Evolutionary conservation across 2,113 vertebrate species (phyloP), one percentile per base, ranked within the genome.

Genomic region (Dipodomys stephensi): DNA sequence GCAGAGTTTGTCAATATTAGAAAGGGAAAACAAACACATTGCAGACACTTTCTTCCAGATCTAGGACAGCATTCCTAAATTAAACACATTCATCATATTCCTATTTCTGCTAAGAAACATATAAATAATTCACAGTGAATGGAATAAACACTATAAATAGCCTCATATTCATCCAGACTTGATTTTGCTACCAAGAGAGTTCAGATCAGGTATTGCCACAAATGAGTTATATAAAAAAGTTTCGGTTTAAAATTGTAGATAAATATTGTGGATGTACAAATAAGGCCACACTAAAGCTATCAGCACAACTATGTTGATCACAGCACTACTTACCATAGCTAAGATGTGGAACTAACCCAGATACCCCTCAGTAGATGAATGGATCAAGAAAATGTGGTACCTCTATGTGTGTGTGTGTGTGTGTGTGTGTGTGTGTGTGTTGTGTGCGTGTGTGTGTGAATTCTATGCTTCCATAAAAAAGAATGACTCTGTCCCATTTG

Each of bases 141-240:
- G 16, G 32, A 28, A 76, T 80, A 91, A 89, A 95, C 64, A 72
- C 71, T 80, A 76, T 88, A 93, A 92, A 89, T 73, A 96, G 16
- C 6, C 80, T 89, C 2, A 2, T 46, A 78, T 83, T 35, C n/a
- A 32, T 77, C 72, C 28, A 84, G 15, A 92, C 87, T 65, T 87
- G 71, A 67, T 93, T 96, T 88, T 83, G 7, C n/a, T 53, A 44
- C 62, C 39, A 86, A 89, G 73, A 87, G 72, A 91, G 30, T 74
- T 90, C 44, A 86, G 28, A 76, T 90, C n/a, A 46, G 62, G 25
- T 88, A 83, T 35, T 81, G 20, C 35, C 13, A 74, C 11, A 93
- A 72, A 46, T 78, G 9, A 91, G 35, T 83, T 89, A 80, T 62
- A 6, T 79, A 95, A 64, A 23, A 93, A 88, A 73, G 44, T 83